A percentile compares a stretch with the other conserved stretches of the same genome.
These are phyloP conservation scores for Accipiter cooperii DNA, from an alignment of 2,113 vertebrate genomes.

Conservation along the genomic window DNA sequence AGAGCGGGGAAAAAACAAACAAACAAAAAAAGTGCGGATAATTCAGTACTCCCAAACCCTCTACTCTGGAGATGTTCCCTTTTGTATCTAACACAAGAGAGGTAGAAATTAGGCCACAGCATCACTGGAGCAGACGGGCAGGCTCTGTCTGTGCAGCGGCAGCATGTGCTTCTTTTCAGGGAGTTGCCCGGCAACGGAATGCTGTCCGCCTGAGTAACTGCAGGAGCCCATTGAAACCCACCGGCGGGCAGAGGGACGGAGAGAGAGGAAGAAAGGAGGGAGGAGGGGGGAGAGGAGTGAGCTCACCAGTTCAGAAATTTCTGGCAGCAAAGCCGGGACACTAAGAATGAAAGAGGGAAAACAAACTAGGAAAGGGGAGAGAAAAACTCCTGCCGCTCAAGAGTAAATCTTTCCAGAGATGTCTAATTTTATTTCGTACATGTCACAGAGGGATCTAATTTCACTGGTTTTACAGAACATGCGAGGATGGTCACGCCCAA, in stretches of 20 bases:
- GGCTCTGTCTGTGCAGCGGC: conserved; percentile 57
- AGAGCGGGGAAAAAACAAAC: background rate
- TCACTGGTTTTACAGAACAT: background rate
- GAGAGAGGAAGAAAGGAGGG: background rate
- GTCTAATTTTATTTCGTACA: background rate
- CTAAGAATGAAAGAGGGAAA: conserved; percentile 10
- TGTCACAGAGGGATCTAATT: background rate
- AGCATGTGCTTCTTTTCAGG: conserved; percentile 32
- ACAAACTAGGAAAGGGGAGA: background rate
- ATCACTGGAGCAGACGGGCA: conserved; percentile 59
- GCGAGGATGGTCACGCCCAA: background rate
- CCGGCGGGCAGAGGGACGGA: background rate
- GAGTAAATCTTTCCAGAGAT: background rate
- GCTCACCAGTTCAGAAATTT: conserved; percentile 40
- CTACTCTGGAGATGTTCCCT: conserved; percentile 48
- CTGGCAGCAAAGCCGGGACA: conserved; percentile 1
- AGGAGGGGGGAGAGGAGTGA: conserved; percentile 26
- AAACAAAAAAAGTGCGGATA: background rate
- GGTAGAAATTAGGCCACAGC: conserved; percentile 67
- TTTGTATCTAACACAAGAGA: conserved; percentile 61
- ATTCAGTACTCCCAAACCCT: conserved; percentile 40
- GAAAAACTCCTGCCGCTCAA: conserved; percentile 5
- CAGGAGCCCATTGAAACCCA: conserved; percentile 54
- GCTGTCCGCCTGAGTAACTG: conserved; percentile 56
- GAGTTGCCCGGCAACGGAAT: conserved; percentile 73